phyloP scores from a whole-genome alignment of 2,797 vertebrate species.

The Nasua narica region DNA sequence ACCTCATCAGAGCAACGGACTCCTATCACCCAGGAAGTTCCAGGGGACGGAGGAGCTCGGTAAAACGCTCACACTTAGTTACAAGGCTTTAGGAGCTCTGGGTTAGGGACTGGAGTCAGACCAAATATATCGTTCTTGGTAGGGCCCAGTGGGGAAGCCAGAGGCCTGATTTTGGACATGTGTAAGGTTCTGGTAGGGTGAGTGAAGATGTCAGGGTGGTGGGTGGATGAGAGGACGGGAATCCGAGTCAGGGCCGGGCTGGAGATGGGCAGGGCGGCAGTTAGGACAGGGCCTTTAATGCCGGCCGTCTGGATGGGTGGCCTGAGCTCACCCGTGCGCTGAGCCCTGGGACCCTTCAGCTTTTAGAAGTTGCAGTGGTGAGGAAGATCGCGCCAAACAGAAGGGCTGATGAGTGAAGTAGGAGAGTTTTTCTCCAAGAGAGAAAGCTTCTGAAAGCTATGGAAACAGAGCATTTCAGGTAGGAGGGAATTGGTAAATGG shows the following conservation, averaged over 20 bases:
- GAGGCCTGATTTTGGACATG: neutral
- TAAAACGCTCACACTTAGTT: neutral
- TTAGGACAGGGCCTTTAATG: neutral
- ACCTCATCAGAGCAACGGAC: neutral
- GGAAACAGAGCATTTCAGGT: neutral
- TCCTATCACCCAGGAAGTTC: neutral
- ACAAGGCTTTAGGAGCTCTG: neutral
- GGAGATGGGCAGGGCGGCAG: neutral
- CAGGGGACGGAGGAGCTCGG: neutral
- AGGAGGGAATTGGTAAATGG: neutral
- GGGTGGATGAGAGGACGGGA: neutral
- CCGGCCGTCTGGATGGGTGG: neutral
- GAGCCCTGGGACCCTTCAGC: neutral
- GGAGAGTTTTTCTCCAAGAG: neutral
- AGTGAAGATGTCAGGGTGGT: neutral
- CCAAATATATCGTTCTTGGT: neutral
- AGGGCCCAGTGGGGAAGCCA: neutral
- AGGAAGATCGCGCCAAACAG: neutral
- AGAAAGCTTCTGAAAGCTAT: neutral
- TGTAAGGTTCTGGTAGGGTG: neutral
- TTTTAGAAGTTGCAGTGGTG: neutral
- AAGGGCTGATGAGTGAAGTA: neutral
- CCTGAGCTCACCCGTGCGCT: accelerated
- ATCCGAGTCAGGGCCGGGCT: neutral
- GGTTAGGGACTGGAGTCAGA: neutral